Conservation (phyloP, 2,888 invertebrate species). For the Metellina segmentata region DNA sequence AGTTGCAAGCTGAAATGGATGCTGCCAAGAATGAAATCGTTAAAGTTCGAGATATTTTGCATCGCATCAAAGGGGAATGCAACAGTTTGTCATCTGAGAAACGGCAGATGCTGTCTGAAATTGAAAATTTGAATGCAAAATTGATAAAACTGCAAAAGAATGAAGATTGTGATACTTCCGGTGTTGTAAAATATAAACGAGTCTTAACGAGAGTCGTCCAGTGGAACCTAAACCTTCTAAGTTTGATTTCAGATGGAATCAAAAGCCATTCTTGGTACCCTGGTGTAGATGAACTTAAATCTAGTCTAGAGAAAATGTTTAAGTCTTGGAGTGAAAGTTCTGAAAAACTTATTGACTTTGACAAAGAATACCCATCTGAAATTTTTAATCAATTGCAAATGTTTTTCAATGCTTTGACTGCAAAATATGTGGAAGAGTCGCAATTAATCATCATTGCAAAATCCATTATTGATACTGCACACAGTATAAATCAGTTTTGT, state of each 20-base stretch:
- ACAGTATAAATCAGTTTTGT: neutral
- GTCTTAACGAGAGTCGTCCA: neutral
- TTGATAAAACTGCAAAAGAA: neutral
- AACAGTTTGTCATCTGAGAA: neutral
- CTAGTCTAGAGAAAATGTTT: neutral
- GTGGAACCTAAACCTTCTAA: conserved; percentile 12
- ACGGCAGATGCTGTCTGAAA: neutral
- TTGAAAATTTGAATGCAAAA: conserved; percentile 3
- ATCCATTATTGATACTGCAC: conserved; percentile 11
- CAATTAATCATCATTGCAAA: neutral
- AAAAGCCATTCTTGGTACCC: neutral
- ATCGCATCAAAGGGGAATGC: neutral
- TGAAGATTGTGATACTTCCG: neutral
- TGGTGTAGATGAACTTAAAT: neutral
- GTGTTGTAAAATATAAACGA: neutral
- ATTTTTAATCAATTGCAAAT: neutral
- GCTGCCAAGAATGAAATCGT: neutral
- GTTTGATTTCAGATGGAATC: neutral
- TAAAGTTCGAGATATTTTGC: neutral
- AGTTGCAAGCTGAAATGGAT: neutral
- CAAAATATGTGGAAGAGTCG: conserved; percentile 2
- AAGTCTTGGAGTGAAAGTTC: conserved; percentile 15
- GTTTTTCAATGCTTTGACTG: neutral
- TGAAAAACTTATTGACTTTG: neutral
- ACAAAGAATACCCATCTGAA: neutral